These are phyloP conservation scores for Lasiurus cinereus DNA, from an alignment of 2,113 vertebrate species.

Conservation along the genomic window DNA sequence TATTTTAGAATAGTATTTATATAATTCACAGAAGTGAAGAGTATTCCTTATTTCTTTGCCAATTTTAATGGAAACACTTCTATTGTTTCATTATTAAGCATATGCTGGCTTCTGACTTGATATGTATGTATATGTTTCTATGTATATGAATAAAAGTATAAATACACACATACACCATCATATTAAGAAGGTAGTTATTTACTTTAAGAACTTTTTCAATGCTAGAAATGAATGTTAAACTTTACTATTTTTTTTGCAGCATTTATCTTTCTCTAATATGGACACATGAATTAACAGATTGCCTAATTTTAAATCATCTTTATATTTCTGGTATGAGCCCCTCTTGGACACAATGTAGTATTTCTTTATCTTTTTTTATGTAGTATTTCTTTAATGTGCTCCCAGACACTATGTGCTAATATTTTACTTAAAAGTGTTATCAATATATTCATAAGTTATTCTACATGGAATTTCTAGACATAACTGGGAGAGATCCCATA, in stretches of 20 bases:
- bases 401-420: neutral
- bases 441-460: neutral
- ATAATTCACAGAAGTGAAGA: neutral
- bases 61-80: neutral
- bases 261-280: neutral
- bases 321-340: neutral
- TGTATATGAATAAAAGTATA: neutral
- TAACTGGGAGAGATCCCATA: neutral
- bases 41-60: neutral
- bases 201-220: conserved; percentile 19
- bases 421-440: conserved; percentile 18
- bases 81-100: neutral
- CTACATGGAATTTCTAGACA: neutral
- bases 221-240: conserved; percentile 22
- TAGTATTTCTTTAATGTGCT: neutral
- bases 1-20: conserved; percentile 28
- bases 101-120: neutral
- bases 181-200: neutral
- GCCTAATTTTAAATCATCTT: conserved; percentile 1
- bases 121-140: neutral
- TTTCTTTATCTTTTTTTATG: neutral
- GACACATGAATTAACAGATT: neutral
- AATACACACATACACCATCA: neutral
- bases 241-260: neutral
- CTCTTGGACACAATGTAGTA: neutral